Evolutionary conservation across 37 sponge, comb jelly and placozoan species (phyloP).

Genomic region (Diacarnus erythraeanus): DNA sequence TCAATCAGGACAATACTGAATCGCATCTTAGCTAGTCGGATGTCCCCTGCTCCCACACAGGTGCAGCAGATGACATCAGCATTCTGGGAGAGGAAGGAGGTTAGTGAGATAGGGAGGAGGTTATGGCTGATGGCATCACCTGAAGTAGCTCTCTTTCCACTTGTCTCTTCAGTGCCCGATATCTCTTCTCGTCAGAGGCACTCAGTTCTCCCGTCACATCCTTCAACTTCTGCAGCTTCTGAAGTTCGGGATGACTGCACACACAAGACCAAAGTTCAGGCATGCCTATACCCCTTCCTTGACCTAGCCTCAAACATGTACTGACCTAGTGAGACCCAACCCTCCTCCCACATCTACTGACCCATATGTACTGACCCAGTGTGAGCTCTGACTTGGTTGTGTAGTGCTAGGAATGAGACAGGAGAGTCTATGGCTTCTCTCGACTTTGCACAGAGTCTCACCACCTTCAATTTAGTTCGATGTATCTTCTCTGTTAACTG

Average conservation of each 20-base stretch:
- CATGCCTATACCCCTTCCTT: too few species aligned
- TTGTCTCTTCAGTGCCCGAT: constrained; percentile 74
- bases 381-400: constrained; percentile 85
- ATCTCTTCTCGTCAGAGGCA: constrained; percentile 90
- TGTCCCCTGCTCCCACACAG: constrained; percentile 97
- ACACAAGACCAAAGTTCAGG: too few species aligned
- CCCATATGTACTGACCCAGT: constrained; percentile 31
- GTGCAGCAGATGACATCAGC: constrained; percentile 98
- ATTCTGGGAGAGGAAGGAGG: constrained; percentile 39
- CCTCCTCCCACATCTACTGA: not conserved
- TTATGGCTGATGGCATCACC: constrained; percentile 29
- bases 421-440: constrained; percentile 95
- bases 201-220: constrained; percentile 93
- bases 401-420: constrained; percentile 91
- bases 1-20: constrained; percentile 96
- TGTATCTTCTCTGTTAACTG: constrained; percentile 99
- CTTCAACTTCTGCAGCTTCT: constrained; percentile 91
- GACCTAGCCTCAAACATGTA: too few species aligned
- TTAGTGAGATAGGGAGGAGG: not conserved
- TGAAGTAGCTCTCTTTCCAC: constrained; percentile 88
- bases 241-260: constrained; percentile 84
- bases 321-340: not conserved
- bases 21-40: constrained; percentile 80
- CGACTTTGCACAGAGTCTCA: constrained; percentile 95
- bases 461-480: constrained; percentile 80